Percentiles rank a stretch among this genome's conserved stretches.
These are phyloP conservation scores for Colletes collaris DNA, from an alignment of 2,888 invertebrate genomes.

Conservation along the genomic window DNA sequence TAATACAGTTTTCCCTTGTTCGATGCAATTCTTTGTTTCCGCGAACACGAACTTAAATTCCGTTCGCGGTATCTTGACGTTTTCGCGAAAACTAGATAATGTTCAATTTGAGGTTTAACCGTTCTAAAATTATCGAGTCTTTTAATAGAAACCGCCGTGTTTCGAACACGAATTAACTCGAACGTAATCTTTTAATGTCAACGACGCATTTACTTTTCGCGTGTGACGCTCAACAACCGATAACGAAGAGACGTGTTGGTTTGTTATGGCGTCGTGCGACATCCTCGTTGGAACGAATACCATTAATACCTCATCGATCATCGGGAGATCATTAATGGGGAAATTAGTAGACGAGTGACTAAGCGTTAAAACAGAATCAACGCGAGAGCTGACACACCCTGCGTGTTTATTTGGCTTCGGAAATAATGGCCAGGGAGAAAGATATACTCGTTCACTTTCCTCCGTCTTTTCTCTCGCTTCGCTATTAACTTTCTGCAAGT, in stretches of 20 bases:
- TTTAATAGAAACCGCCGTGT: not conserved
- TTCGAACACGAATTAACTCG: constrained; percentile 1
- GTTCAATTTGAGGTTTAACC: not conserved
- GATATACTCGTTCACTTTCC: constrained; percentile 38
- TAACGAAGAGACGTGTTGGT: constrained; percentile 37
- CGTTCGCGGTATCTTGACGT: not conserved
- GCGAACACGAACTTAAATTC: not conserved
- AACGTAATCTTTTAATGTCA: constrained; percentile 15
- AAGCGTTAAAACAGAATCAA: constrained; percentile 70
- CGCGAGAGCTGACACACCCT: constrained; percentile 35
- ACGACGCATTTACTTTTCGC: constrained; percentile 18
- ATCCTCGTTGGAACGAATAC: not conserved
- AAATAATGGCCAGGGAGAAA: constrained; percentile 44
- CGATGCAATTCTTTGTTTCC: too few species aligned
- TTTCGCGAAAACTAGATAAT: not conserved
- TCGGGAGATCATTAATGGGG: constrained; percentile 37
- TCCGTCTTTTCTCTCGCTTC: constrained; percentile 12
- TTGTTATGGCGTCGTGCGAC: constrained; percentile 4
- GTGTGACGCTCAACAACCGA: constrained; percentile 27
- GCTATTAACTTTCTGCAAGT: not conserved
- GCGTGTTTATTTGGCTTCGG: constrained; percentile 76
- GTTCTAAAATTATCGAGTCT: not conserved
- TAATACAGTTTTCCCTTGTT: too few species aligned
- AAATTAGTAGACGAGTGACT: constrained; percentile 72
- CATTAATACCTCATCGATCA: constrained; percentile 43